Evolutionary conservation across 2,113 vertebrate genomes (phyloP).

Genomic region (Dipodomys stephensi): DNA sequence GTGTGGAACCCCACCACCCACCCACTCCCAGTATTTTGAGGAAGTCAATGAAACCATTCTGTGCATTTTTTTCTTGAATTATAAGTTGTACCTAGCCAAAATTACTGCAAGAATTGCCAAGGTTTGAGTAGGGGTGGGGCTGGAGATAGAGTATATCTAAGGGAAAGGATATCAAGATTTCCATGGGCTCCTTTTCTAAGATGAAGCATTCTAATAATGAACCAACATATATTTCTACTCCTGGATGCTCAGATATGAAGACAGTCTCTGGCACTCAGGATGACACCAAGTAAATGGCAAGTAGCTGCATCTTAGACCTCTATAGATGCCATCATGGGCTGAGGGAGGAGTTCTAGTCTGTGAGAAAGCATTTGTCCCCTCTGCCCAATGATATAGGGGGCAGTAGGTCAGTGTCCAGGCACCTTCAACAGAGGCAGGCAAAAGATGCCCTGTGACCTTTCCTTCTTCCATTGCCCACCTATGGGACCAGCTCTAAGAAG

Average conservation of each 20-base stretch:
- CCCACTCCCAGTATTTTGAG: background rate
- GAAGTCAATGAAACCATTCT: background rate
- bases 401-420: background rate
- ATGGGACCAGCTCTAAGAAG: background rate
- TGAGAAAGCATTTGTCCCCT: background rate
- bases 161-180: background rate
- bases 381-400: background rate
- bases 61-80: conserved; percentile 34
- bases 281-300: background rate
- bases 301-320: background rate
- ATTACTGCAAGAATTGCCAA: background rate
- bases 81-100: background rate
- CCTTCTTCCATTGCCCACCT: background rate
- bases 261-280: background rate
- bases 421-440: background rate
- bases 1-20: background rate
- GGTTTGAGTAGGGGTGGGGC: background rate
- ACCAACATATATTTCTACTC: background rate
- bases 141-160: background rate
- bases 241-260: background rate
- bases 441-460: background rate
- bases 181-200: background rate
- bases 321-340: background rate
- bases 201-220: background rate
- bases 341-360: background rate